Conservation (phyloP, 2,797 vertebrate genomes). For the Arctocebus calabarensis region DNA sequence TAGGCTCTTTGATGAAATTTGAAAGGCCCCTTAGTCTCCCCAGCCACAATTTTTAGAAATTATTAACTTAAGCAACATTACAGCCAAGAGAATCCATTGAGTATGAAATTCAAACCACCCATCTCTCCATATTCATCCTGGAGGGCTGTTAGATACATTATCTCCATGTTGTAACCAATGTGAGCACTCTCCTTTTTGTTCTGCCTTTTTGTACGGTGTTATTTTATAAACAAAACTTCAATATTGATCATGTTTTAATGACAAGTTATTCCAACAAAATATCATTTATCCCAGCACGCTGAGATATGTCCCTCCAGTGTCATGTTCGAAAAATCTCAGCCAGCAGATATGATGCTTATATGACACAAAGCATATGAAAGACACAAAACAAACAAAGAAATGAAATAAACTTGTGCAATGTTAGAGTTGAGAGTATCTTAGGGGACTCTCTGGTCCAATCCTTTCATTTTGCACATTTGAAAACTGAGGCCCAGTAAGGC, state of each 20-base stretch:
- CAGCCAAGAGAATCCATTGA: slow-evolving; percentile 20
- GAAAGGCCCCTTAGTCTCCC: slow-evolving; percentile 66
- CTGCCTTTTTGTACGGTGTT: neutral
- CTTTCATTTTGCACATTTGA: slow-evolving; percentile 37
- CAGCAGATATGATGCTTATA: neutral
- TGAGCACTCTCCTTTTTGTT: accelerated
- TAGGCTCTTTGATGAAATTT: slow-evolving; percentile 75
- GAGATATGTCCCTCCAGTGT: neutral
- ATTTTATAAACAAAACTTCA: slow-evolving; percentile 19
- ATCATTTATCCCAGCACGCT: neutral
- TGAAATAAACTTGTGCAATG: neutral
- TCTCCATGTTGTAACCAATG: accelerated
- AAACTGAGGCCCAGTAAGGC: neutral
- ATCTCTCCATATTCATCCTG: neutral
- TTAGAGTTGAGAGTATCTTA: neutral
- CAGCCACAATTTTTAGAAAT: slow-evolving; percentile 68
- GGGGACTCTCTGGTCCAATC: neutral
- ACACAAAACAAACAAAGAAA: neutral
- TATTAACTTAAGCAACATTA: slow-evolving; percentile 55
- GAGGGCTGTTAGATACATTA: accelerated
- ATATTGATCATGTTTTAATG: slow-evolving; percentile 9
- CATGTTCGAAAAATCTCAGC: neutral
- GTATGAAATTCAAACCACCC: neutral
- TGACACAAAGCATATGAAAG: neutral
- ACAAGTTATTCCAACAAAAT: neutral